Conservation (phyloP, 2,113 vertebrate species). For the Grammomys dolichurus region DNA sequence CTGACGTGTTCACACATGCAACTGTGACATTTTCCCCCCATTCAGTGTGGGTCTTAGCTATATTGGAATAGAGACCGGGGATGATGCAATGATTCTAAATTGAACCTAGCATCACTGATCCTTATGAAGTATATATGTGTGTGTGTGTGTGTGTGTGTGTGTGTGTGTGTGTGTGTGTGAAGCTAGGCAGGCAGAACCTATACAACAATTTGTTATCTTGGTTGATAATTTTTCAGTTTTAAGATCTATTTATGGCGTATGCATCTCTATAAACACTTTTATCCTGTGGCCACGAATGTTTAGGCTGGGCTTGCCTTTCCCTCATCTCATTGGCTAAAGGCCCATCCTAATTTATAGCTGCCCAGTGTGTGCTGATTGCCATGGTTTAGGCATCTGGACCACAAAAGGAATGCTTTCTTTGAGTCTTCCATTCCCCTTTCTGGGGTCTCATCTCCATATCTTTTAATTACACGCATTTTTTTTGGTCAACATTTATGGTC, state of each 20-base stretch:
- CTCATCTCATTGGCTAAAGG: not conserved
- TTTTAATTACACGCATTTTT: constrained; percentile 53
- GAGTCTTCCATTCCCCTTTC: not conserved
- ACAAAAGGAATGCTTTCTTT: not conserved
- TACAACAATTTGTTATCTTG: constrained; percentile 34
- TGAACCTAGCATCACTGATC: not conserved
- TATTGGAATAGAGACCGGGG: not conserved
- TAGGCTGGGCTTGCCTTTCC: not conserved
- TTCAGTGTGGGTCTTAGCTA: not conserved
- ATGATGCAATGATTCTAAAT: constrained; percentile 27
- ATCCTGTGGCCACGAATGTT: not conserved
- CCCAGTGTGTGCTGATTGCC: not conserved
- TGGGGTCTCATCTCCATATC: not conserved
- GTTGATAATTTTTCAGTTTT: constrained; percentile 39
- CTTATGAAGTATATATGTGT: not conserved
- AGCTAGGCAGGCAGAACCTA: not conserved
- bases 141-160: not conserved
- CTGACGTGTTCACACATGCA: not conserved
- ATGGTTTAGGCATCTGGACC: not conserved
- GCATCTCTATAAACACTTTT: constrained; percentile 15
- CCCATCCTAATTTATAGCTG: not conserved
- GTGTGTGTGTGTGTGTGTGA: not conserved
- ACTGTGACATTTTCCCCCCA: not conserved
- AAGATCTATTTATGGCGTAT: not conserved
- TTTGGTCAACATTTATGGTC: constrained; percentile 47